Conservation (phyloP, 2,888 invertebrate species). For the Hermodice carunculata region DNA sequence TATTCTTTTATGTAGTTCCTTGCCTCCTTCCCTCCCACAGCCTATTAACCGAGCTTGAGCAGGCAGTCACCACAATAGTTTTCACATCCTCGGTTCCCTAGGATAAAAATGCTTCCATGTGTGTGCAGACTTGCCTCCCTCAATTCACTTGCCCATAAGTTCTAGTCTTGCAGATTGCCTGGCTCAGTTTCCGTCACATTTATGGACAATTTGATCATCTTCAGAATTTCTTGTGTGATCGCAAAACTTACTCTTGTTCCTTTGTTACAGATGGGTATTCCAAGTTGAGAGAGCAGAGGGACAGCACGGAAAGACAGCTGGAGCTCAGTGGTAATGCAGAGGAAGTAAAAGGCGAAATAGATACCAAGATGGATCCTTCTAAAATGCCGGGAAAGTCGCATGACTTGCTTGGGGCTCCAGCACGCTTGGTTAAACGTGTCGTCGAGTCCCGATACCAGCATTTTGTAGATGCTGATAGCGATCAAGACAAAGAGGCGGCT, state of each 20-base stretch:
- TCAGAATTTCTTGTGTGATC: too few relatives aligned
- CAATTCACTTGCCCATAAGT: too few relatives aligned
- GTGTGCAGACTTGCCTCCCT: too few relatives aligned
- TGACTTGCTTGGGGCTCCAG: slow-evolving; percentile 47
- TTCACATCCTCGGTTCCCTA: too few relatives aligned
- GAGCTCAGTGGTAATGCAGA: slow-evolving; percentile 9
- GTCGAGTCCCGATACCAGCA: slow-evolving; percentile 82
- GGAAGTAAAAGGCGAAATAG: slow-evolving; percentile 8
- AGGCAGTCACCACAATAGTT: too few relatives aligned
- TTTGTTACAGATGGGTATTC: slow-evolving; percentile 33
- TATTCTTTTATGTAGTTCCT: too few relatives aligned
- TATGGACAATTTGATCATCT: too few relatives aligned
- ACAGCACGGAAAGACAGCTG: slow-evolving; percentile 23
- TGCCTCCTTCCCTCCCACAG: too few relatives aligned
- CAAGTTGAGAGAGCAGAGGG: slow-evolving; percentile 31
- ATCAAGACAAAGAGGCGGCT: slow-evolving; percentile 38
- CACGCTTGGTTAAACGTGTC: slow-evolving; percentile 55
- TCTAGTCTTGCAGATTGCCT: too few relatives aligned
- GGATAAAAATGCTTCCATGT: too few relatives aligned
- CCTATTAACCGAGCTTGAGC: too few relatives aligned
- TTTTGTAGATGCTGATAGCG: slow-evolving; percentile 72
- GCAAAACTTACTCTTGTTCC: background rate
- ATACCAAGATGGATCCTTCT: slow-evolving; percentile 1
- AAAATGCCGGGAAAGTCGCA: slow-evolving; percentile 32
- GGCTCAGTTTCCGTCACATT: too few relatives aligned